A percentile compares a stretch with the other conserved stretches of the same genome.
phyloP scores from a whole-genome alignment of 2,113 vertebrate genomes.

The Toxostoma redivivum region DNA sequence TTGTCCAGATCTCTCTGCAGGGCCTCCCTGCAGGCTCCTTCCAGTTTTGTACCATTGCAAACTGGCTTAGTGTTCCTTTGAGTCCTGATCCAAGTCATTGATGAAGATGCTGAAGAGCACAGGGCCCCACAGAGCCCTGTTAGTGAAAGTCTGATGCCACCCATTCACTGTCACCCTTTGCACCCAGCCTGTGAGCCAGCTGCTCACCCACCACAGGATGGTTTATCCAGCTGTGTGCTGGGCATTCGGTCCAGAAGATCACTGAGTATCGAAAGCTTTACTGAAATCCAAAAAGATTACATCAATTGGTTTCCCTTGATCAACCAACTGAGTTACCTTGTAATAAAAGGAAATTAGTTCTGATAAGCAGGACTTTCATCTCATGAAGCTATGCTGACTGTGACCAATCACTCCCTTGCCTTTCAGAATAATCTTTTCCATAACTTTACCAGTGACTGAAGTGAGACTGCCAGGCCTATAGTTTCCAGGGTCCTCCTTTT shows the following conservation, averaged over 20 bases:
- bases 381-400: neutral
- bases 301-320: neutral
- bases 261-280: neutral
- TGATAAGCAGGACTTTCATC: neutral
- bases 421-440: neutral
- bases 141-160: neutral
- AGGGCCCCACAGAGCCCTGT: neutral
- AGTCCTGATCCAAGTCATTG: neutral
- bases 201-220: neutral
- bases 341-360: neutral
- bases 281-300: neutral
- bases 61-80: neutral
- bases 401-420: neutral
- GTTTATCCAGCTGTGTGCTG: neutral
- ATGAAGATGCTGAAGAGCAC: neutral
- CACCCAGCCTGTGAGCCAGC: accelerated
- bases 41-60: neutral
- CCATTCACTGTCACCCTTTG: neutral
- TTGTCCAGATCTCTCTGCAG: neutral
- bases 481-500: neutral
- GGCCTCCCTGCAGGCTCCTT: neutral
- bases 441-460: neutral
- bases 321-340: neutral
- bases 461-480: neutral
- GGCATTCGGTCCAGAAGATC: neutral